Evolutionary conservation across 35 echinoderm and acorn worm genomes (phyloP).

Genomic region (Ptychodera flava): DNA sequence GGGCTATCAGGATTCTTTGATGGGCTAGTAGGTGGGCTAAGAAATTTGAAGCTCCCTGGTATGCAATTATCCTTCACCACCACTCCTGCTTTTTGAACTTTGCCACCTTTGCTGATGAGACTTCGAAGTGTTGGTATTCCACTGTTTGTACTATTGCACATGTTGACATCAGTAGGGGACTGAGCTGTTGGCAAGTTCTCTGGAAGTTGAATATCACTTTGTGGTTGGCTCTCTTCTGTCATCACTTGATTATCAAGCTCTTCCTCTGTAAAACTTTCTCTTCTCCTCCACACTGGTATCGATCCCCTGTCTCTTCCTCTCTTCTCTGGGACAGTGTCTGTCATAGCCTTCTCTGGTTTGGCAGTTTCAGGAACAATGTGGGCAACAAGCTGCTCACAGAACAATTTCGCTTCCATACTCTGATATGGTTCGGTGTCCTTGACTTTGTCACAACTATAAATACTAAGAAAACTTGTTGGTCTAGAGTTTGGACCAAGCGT

Average conservation of each 20-base stretch:
- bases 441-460: conserved; percentile 48
- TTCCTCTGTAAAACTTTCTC: background rate
- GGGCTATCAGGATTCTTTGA: background rate
- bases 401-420: conserved; percentile 4
- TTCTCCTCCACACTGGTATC: background rate
- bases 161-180: background rate
- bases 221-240: background rate
- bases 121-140: background rate
- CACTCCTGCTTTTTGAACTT: background rate
- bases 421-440: conserved; percentile 5
- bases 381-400: conserved; percentile 8
- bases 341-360: background rate
- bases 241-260: background rate
- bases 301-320: background rate
- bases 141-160: background rate
- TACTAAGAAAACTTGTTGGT: conserved; percentile 75
- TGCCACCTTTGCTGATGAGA: background rate
- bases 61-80: background rate
- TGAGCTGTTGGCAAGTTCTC: background rate
- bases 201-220: no score
- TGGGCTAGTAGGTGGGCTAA: background rate
- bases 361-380: background rate
- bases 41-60: background rate
- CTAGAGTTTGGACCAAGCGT: conserved; percentile 51
- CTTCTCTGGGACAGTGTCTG: background rate